Conservation (phyloP, 35 echinoderm and acorn worm genomes). For the Acanthaster planci region DNA sequence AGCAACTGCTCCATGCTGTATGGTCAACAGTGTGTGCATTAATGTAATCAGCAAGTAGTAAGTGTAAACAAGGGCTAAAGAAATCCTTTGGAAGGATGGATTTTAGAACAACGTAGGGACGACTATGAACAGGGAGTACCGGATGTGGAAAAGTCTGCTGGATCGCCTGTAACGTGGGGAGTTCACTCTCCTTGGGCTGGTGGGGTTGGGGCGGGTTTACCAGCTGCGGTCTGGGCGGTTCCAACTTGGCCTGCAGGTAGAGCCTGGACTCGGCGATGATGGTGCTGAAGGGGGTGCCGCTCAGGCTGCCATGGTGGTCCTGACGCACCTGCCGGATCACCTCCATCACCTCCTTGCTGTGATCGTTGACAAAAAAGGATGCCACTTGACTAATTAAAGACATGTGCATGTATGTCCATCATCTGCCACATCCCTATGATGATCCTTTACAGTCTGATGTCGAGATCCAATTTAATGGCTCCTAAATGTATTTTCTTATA, state of each 20-base stretch:
- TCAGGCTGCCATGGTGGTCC: slow-evolving; percentile 57
- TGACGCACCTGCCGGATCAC: slow-evolving; percentile 57
- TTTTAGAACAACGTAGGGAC: too few species aligned
- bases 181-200: background rate
- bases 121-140: background rate
- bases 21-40: too few species aligned
- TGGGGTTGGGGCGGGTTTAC: background rate
- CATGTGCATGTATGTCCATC: too few species aligned
- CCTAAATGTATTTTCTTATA: too few species aligned
- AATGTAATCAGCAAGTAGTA: too few species aligned
- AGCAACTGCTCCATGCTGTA: too few species aligned
- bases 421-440: too few species aligned
- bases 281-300: slow-evolving; percentile 33
- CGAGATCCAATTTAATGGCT: too few species aligned
- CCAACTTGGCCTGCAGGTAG: background rate
- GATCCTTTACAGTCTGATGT: too few species aligned
- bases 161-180: slow-evolving; percentile 1
- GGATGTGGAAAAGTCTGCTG: background rate
- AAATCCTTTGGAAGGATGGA: too few species aligned
- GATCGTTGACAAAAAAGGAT: background rate
- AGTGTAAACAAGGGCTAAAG: too few species aligned
- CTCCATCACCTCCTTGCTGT: slow-evolving; percentile 52
- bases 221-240: background rate
- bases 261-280: slow-evolving; percentile 6
- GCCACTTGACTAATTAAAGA: too few species aligned